phyloP scores from a whole-genome alignment of 2,888 invertebrate genomes.

The Oxyteleia sp. region DNA sequence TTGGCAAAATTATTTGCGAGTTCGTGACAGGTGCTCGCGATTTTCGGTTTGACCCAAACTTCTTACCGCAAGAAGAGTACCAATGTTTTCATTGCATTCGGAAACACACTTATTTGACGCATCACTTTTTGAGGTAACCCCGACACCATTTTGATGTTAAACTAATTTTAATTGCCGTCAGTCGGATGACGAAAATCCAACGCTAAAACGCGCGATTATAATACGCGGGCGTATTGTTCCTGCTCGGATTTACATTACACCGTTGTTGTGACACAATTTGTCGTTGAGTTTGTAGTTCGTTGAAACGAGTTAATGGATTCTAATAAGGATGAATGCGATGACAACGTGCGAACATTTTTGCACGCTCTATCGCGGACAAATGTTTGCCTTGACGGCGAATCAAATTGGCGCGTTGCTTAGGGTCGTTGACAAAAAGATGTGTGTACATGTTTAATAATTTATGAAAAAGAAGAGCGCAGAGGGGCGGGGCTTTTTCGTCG shows the following conservation, averaged over 20 bases:
- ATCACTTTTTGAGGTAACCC: slow-evolving; percentile 50
- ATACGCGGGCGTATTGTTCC: slow-evolving; percentile 30
- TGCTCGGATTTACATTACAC: slow-evolving; percentile 29
- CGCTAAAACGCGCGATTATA: slow-evolving; percentile 25
- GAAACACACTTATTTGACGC: slow-evolving; percentile 39
- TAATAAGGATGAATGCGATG: slow-evolving; percentile 25
- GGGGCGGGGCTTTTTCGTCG: slow-evolving; percentile 33
- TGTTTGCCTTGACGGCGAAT: slow-evolving; percentile 40
- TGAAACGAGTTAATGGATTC: slow-evolving; percentile 29
- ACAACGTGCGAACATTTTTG: too few relatives aligned
- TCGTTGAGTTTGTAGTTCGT: slow-evolving; percentile 13
- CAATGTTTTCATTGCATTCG: slow-evolving; percentile 61
- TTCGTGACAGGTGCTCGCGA: slow-evolving; percentile 54
- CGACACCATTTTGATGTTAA: slow-evolving; percentile 51
- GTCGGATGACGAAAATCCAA: slow-evolving; percentile 38
- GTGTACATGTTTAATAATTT: slow-evolving; percentile 63
- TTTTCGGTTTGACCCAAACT: slow-evolving; percentile 60
- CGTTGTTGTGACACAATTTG: slow-evolving; percentile 26
- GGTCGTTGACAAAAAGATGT: slow-evolving; percentile 7
- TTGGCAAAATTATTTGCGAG: slow-evolving; percentile 37
- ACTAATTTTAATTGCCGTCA: slow-evolving; percentile 67
- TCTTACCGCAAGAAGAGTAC: slow-evolving; percentile 58
- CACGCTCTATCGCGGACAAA: slow-evolving; percentile 2
- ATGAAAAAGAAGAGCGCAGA: slow-evolving; percentile 52
- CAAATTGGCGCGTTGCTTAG: slow-evolving; percentile 36